phyloP scores from a whole-genome alignment of 2,113 vertebrate species.

The Corynorhinus townsendii region DNA sequence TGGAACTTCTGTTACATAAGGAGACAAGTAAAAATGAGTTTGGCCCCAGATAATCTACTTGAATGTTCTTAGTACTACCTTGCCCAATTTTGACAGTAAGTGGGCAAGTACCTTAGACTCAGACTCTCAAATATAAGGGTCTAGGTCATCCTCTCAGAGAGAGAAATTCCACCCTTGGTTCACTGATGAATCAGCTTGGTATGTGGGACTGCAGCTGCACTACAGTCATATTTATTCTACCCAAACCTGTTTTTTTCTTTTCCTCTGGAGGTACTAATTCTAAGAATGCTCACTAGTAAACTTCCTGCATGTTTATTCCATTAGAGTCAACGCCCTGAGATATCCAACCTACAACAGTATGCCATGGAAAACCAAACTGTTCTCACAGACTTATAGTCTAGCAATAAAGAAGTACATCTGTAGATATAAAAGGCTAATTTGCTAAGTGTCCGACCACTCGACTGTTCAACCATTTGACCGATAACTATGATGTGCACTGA shows the following conservation, averaged over 20 bases:
- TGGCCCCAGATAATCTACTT: neutral
- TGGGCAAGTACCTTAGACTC: neutral
- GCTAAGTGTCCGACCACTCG: too few relatives aligned
- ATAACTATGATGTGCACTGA: too few relatives aligned
- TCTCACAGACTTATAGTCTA: neutral
- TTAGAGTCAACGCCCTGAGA: neutral
- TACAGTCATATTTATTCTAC: neutral
- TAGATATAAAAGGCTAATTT: too few relatives aligned
- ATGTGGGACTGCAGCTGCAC: neutral
- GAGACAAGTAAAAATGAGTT: neutral
- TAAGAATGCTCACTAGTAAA: neutral
- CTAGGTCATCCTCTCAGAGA: neutral
- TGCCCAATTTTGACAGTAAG: neutral
- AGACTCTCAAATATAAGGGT: neutral
- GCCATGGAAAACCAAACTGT: neutral
- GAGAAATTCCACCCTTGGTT: neutral
- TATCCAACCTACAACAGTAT: neutral
- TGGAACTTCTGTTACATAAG: neutral
- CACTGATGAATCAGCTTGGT: neutral
- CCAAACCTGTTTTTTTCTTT: neutral
- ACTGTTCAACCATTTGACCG: too few relatives aligned
- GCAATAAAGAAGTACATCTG: neutral
- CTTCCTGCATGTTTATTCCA: neutral
- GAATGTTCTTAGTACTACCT: neutral
- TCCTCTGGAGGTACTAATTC: neutral